These are phyloP conservation scores for Stictocephala bisonia DNA, from an alignment of 2,888 invertebrate genomes.

Conservation along the genomic window DNA sequence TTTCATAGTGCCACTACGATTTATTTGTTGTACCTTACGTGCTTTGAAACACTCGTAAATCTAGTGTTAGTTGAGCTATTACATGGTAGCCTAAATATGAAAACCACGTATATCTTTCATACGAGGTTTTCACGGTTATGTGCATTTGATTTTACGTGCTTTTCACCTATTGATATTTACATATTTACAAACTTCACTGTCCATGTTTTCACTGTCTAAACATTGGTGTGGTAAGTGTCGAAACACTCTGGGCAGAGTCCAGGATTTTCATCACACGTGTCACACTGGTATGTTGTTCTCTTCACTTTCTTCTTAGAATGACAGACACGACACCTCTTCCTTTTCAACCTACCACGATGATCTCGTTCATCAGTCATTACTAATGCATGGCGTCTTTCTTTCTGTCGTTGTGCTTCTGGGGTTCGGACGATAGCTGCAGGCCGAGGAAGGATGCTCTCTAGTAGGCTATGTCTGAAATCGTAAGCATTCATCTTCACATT, in stretches of 20 bases:
- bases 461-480: constrained; percentile 17
- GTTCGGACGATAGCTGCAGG: background rate
- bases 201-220: too few species aligned
- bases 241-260: background rate
- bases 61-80: too few species aligned
- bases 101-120: too few species aligned
- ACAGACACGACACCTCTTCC: background rate
- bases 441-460: constrained; percentile 18
- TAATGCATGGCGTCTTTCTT: background rate
- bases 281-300: background rate
- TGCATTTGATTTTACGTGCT: too few species aligned
- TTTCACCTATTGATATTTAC: too few species aligned
- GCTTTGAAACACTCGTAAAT: too few species aligned
- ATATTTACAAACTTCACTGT: too few species aligned
- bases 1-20: too few species aligned
- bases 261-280: background rate
- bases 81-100: too few species aligned
- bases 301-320: background rate
- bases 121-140: too few species aligned
- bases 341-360: background rate
- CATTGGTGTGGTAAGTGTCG: background rate
- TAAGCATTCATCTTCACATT: constrained; percentile 39
- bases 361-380: background rate
- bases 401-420: too few species aligned
- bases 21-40: too few species aligned